Conservation (phyloP, 2,797 vertebrate genomes). For the Sebastolobus alascanus region DNA sequence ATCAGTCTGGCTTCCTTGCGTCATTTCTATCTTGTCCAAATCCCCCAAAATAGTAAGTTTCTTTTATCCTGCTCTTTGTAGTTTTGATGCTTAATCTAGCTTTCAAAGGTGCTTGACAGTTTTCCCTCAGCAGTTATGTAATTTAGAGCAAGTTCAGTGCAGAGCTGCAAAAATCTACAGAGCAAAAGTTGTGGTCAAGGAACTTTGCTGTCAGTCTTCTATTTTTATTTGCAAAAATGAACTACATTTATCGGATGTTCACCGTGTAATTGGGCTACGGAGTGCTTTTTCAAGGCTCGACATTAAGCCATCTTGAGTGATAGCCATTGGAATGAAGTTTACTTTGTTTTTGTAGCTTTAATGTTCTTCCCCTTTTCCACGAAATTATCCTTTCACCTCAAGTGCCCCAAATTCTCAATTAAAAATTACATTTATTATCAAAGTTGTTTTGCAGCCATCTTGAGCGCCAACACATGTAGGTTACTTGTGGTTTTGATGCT, state of each 20-base stretch:
- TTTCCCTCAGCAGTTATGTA: constrained; percentile 69
- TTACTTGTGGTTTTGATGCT: constrained; percentile 4
- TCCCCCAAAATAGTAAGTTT: constrained; percentile 98
- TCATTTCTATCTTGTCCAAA: constrained; percentile 99
- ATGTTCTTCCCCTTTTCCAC: background rate
- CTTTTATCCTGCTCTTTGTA: constrained; percentile 98
- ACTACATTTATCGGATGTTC: constrained; percentile 33
- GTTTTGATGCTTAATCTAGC: constrained; percentile 92
- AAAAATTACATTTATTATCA: background rate
- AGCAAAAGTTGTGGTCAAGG: constrained; percentile 55
- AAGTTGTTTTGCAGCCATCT: background rate
- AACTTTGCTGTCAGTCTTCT: constrained; percentile 47
- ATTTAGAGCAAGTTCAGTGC: constrained; percentile 57
- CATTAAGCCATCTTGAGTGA: constrained; percentile 58
- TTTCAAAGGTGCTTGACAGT: constrained; percentile 88
- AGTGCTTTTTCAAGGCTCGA: constrained; percentile 70
- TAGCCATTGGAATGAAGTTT: background rate
- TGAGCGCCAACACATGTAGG: background rate
- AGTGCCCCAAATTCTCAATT: background rate
- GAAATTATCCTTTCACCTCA: background rate
- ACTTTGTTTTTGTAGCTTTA: background rate
- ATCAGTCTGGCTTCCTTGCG: constrained; percentile 98
- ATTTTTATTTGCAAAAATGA: constrained; percentile 36
- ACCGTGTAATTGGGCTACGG: constrained; percentile 16
- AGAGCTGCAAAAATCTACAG: constrained; percentile 61